A percentile compares a stretch with the other conserved stretches of the same genome.
phyloP scores from a whole-genome alignment of 1,140 invertebrate species.

The Formica exsecta region DNA sequence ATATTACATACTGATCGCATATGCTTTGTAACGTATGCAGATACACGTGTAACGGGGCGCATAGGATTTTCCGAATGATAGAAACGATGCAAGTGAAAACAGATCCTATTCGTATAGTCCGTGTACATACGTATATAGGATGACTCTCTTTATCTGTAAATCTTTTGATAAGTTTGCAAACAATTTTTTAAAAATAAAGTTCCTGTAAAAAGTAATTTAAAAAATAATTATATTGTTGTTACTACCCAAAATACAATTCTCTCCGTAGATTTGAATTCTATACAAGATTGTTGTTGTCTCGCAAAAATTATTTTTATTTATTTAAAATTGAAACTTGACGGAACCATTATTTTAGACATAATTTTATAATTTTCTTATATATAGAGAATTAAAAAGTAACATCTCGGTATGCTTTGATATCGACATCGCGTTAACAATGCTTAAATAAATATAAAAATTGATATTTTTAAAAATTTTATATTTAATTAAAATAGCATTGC shows the following conservation, averaged over 20 bases:
- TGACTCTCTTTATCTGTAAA: not conserved
- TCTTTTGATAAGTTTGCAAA: not conserved
- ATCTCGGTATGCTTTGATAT: not conserved
- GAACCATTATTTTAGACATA: not conserved
- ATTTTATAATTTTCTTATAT: not conserved
- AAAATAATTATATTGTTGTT: not conserved
- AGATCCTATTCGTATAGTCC: slow-evolving; percentile 2
- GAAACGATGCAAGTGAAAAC: slow-evolving; percentile 37
- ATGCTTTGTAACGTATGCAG: slow-evolving; percentile 50
- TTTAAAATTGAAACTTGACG: not conserved
- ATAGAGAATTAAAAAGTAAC: not conserved
- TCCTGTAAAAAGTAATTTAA: not conserved
- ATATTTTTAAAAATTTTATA: slow-evolving; percentile 6
- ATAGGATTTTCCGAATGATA: slow-evolving; percentile 59
- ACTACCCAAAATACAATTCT: not conserved
- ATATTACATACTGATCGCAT: slow-evolving; percentile 50
- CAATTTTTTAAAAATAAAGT: not conserved
- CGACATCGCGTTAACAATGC: not conserved
- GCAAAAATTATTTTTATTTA: not conserved
- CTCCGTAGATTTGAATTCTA: not conserved
- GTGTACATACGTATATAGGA: not conserved
- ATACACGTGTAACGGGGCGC: slow-evolving; percentile 50
- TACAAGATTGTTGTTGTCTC: not conserved
- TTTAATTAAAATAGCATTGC: not conserved
- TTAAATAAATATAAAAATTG: not conserved